Evolutionary conservation across 2,888 invertebrate genomes (phyloP).

Genomic region (Trypoxylon attenuatum): DNA sequence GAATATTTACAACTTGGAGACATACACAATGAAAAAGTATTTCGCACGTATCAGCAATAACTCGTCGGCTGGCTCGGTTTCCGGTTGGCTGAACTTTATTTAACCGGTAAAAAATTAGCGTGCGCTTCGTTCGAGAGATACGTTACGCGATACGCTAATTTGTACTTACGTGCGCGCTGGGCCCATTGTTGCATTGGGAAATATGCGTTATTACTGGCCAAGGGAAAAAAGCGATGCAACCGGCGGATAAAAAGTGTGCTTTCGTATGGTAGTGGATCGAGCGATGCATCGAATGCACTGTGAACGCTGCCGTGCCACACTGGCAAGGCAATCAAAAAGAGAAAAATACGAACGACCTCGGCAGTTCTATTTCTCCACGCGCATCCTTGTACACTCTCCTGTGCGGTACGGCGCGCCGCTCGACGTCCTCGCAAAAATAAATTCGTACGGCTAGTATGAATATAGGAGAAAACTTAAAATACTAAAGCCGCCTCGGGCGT

Average conservation of each 20-base stretch:
- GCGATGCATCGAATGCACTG: neutral
- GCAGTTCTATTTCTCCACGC: neutral
- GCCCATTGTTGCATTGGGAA: neutral
- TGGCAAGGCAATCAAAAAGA: neutral
- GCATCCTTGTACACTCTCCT: too few relatives aligned
- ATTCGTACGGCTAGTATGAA: neutral
- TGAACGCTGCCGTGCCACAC: neutral
- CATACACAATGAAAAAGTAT: too few relatives aligned
- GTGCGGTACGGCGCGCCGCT: neutral
- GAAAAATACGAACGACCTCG: neutral
- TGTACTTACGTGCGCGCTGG: neutral
- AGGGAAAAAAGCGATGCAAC: constrained; percentile 11
- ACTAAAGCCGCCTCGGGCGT: constrained; percentile 32
- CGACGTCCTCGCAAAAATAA: neutral
- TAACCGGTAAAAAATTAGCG: too few relatives aligned
- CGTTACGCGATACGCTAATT: neutral
- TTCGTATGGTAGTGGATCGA: neutral
- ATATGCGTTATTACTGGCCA: constrained; percentile 2
- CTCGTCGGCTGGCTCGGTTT: too few relatives aligned
- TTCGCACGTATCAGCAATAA: too few relatives aligned
- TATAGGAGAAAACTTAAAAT: constrained; percentile 36
- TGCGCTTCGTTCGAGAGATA: too few relatives aligned
- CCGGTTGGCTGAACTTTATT: too few relatives aligned
- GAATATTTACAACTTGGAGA: too few relatives aligned
- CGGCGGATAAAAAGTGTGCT: neutral